Conservation (phyloP, 2,888 invertebrate genomes). For the Pseudococcus viburni region DNA sequence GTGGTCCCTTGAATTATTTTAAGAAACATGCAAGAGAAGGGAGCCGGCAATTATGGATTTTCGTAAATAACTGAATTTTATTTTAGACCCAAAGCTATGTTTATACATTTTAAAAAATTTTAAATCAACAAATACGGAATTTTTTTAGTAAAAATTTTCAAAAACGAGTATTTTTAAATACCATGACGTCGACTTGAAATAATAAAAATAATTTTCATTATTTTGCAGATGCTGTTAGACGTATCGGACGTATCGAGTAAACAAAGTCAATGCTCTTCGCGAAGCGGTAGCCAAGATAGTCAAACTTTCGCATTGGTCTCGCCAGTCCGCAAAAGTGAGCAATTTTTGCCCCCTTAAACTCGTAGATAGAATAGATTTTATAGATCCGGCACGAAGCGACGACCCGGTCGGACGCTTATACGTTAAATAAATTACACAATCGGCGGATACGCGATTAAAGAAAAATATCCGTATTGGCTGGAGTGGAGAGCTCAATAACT, state of each 20-base stretch:
- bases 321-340: slow-evolving; percentile 54
- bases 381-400: neutral
- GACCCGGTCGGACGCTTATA: neutral
- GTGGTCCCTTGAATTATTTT: no score
- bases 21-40: no score
- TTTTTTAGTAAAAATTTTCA: no score
- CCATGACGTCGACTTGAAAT: neutral
- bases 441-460: neutral
- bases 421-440: neutral
- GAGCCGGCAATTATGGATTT: no score
- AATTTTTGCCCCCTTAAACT: neutral
- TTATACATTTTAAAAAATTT: no score
- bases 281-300: slow-evolving; percentile 61
- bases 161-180: no score
- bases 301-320: slow-evolving; percentile 53
- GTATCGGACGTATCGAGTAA: slow-evolving; percentile 45
- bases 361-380: neutral
- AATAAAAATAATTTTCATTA: neutral
- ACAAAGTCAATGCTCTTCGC: slow-evolving; percentile 58
- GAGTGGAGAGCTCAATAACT: neutral
- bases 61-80: no score
- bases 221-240: slow-evolving; percentile 48
- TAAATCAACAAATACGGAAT: no score
- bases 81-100: no score
- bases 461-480: neutral